Conservation (phyloP, 2,888 invertebrate genomes). For the Drosophila subquinaria region DNA sequence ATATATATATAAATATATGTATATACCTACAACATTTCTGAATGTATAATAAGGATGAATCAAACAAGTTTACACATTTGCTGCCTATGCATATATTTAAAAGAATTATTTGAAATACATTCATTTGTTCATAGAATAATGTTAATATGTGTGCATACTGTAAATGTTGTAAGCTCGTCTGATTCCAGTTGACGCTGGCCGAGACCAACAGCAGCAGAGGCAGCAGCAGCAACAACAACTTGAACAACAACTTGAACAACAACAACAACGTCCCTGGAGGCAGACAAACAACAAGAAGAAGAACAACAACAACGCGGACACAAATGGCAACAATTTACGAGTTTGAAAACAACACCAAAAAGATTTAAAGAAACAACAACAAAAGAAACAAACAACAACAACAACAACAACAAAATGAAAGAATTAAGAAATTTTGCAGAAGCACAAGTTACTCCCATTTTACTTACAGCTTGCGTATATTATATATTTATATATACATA, state of each 20-base stretch:
- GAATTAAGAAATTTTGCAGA: conserved; percentile 31
- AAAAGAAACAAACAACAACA: conserved; percentile 6
- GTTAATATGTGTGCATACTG: conserved; percentile 9
- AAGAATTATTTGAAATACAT: conserved; percentile 13
- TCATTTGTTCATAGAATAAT: conserved; percentile 5
- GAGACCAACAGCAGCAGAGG: conserved; percentile 15
- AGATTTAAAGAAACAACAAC: neutral
- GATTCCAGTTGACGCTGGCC: conserved; percentile 26
- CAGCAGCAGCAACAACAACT: neutral
- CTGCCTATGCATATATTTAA: conserved; percentile 13
- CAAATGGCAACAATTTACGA: conserved; percentile 55
- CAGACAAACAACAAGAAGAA: conserved; percentile 31
- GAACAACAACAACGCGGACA: conserved; percentile 34
- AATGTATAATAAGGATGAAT: conserved; percentile 23
- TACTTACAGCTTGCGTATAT: conserved; percentile 8
- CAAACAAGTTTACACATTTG: conserved; percentile 27
- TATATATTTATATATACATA: conserved; percentile 3
- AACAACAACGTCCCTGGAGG: neutral
- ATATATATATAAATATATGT: conserved; percentile 1
- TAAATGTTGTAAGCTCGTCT: conserved; percentile 32
- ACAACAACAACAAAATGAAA: conserved; percentile 1
- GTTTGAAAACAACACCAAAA: conserved; percentile 24
- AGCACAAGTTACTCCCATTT: conserved; percentile 47
- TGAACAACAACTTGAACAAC: too few species aligned
- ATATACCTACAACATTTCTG: neutral